Conservation (phyloP, 1,140 invertebrate species). For the Caenorhabditis elegans region DNA sequence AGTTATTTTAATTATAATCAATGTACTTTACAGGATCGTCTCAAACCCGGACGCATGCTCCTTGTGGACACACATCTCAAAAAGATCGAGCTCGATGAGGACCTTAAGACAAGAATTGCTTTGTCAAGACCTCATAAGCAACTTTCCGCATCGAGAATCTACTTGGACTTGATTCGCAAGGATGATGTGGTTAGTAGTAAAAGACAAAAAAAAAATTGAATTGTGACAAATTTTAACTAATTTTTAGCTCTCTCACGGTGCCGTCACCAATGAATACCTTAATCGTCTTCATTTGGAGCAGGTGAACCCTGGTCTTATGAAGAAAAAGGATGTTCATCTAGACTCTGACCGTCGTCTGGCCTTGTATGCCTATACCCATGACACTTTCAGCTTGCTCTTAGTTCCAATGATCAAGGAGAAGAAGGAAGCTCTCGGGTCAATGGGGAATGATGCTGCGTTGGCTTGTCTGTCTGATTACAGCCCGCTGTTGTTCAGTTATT, state of each 20-base stretch:
- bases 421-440: conserved; percentile 96
- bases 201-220: not conserved
- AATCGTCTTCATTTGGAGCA: conserved; percentile 55
- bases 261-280: conserved; percentile 64
- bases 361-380: conserved; percentile 89
- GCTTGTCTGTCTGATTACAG: conserved; percentile 92
- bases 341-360: conserved; percentile 84
- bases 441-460: conserved; percentile 97
- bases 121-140: conserved; percentile 81
- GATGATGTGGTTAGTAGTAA: conserved; percentile 59
- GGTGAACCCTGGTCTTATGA: conserved; percentile 29
- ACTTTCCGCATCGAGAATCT: conserved; percentile 74
- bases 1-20: too few species aligned
- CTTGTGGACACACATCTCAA: conserved; percentile 90
- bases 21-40: conserved; percentile 76
- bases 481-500: conserved; percentile 92
- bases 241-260: conserved; percentile 62
- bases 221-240: not conserved
- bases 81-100: conserved; percentile 87
- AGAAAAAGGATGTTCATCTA: conserved; percentile 58
- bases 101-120: conserved; percentile 85
- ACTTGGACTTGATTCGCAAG: conserved; percentile 78
- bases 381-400: conserved; percentile 88
- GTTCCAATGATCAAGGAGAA: conserved; percentile 94
- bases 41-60: conserved; percentile 96